phyloP scores from a whole-genome alignment of 2,888 invertebrate species.

The Celastrina argiolus region DNA sequence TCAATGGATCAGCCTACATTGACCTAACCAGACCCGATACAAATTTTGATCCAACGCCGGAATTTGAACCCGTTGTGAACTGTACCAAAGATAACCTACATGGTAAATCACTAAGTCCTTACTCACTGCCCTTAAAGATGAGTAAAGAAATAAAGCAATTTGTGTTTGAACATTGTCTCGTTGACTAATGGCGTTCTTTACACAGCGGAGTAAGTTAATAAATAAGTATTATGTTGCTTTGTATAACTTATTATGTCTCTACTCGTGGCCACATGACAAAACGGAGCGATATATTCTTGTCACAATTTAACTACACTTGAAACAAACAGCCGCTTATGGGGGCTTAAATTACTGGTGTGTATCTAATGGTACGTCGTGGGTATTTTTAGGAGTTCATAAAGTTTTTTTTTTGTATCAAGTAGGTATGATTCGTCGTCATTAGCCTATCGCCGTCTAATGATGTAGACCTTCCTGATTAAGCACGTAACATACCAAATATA shows the following conservation, averaged over 20 bases:
- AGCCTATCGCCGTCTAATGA: too few species aligned
- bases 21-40: too few species aligned
- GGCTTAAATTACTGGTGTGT: neutral
- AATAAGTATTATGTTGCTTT: constrained; percentile 25
- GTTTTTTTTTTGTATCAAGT: too few species aligned
- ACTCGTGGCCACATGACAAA: constrained; percentile 19
- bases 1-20: too few species aligned
- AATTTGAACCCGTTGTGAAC: too few species aligned
- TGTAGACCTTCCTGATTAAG: too few species aligned
- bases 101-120: neutral
- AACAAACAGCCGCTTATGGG: neutral
- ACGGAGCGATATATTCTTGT: neutral
- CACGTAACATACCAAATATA: too few species aligned
- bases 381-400: too few species aligned
- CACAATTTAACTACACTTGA: constrained; percentile 4
- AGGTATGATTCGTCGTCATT: too few species aligned
- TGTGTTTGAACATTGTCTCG: constrained; percentile 18
- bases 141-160: constrained; percentile 17
- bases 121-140: neutral
- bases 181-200: constrained; percentile 25
- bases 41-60: too few species aligned
- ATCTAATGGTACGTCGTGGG: too few species aligned
- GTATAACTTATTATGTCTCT: constrained; percentile 21
- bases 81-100: neutral
- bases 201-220: constrained; percentile 25